Evolutionary conservation across 2,113 vertebrate genomes (phyloP), one percentile per base, ranked within the genome.

Genomic region (Etia nguti): DNA sequence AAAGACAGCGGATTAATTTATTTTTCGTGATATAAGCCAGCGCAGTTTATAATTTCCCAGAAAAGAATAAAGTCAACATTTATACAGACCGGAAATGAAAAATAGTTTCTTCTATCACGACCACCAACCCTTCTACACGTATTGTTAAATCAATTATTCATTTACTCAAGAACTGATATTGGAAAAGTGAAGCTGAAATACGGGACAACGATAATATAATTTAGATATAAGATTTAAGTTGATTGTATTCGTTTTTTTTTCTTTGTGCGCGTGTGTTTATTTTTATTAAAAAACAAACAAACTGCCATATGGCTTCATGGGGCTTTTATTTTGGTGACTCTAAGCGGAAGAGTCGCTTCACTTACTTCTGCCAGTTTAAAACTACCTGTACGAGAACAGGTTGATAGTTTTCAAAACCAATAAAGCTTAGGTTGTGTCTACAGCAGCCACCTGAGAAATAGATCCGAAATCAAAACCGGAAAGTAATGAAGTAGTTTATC

Each of bases 321-420:
- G 36, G 15, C 57, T 89, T 92, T 92, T 89, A 90, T 88, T 88
- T 90, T 92, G 90, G n/a, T 2, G 79, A 20, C 4, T 18, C 9
- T 34, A 13, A 55, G 10, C 1, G 68, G 82, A 92, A 81, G 48
- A 60, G 2, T 29, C 36, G 24, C 12, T 13, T 41, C n/a, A 1
- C n/a, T 13, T 20, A 12, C 13, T 75, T 7, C 11, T 4, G 15
- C 1, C 0, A 12, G 18, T 24, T 80, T 60, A 8, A 88, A 56
- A 18, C 2, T 3, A 43, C 38, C 1, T 6, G 4, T 5, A 20
- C 8, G 8, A 24, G 2, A 56, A 6, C 43, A 79, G 10, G 16
- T 81, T 68, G 29, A 36, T 18, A 6, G 22, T 18, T 36, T 81
- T 57, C 0, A 22, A 60, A 85, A 24, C 8, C 0, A 4, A 31